A percentile compares a stretch with the other conserved stretches of the same genome.
phyloP scores from a whole-genome alignment of 1,140 invertebrate genomes.

The Cherax destructor region DNA sequence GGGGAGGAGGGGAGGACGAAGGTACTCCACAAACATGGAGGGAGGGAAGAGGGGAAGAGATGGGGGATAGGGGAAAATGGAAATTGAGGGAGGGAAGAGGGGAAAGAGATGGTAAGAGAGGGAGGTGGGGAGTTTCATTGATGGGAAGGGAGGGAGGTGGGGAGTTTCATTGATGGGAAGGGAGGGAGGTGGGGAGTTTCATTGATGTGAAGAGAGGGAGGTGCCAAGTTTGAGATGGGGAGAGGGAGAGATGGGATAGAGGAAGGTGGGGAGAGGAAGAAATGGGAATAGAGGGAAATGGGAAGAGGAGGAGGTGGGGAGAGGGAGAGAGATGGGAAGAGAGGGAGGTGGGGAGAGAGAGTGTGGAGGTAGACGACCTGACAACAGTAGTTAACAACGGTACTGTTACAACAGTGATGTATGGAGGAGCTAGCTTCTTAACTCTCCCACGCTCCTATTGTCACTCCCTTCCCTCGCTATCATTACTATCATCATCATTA shows the following conservation, averaged over 20 bases:
- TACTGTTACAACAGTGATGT: too few relatives aligned
- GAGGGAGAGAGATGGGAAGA: too few relatives aligned
- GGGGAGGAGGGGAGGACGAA: too few relatives aligned
- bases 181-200: neutral
- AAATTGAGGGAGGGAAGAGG: neutral
- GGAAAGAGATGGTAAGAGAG: neutral
- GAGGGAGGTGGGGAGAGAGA: too few relatives aligned
- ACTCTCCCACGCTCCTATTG: neutral
- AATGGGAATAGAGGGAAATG: slow-evolving; percentile 4
- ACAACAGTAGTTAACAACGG: too few relatives aligned
- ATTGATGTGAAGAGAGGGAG: neutral
- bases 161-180: too few relatives aligned
- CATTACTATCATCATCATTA: too few relatives aligned
- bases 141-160: neutral
- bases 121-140: neutral
- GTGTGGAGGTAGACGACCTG: too few relatives aligned
- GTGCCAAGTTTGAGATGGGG: neutral
- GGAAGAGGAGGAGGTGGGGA: too few relatives aligned
- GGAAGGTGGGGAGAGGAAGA: slow-evolving; percentile 1
- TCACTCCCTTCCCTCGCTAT: neutral
- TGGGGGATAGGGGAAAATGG: neutral
- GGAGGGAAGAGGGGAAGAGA: too few relatives aligned
- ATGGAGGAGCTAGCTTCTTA: too few relatives aligned
- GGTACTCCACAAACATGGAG: too few relatives aligned
- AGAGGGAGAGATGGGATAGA: neutral